Evolutionary conservation across 2,888 invertebrate species (phyloP).

Genomic region (Meliscaeva auricollis): DNA sequence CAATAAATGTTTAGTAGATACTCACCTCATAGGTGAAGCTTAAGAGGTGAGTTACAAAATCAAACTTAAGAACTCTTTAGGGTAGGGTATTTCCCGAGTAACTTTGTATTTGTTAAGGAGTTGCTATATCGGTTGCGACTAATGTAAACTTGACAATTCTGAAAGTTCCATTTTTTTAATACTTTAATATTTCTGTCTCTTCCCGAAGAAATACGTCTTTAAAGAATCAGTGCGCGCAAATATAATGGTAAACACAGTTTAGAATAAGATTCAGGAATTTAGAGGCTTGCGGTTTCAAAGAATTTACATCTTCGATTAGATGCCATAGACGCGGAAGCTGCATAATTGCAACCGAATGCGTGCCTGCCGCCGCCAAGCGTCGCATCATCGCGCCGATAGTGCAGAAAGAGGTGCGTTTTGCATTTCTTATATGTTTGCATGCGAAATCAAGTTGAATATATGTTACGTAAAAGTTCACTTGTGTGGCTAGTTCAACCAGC

Average conservation of each 20-base stretch:
- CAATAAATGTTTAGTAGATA: too few relatives aligned
- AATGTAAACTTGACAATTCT: background rate
- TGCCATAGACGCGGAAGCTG: conserved; percentile 34
- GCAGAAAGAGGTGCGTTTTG: conserved; percentile 1
- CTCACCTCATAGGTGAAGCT: too few relatives aligned
- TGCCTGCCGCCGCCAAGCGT: background rate
- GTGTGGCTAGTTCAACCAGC: background rate
- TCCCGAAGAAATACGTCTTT: background rate
- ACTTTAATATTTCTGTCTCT: background rate
- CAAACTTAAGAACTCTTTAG: too few relatives aligned
- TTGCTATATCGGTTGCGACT: too few relatives aligned
- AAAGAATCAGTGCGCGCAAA: background rate
- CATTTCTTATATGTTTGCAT: background rate
- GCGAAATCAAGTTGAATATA: conserved; percentile 2
- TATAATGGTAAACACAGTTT: conserved; percentile 8
- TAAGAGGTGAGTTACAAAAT: too few relatives aligned
- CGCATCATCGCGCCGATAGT: too few relatives aligned
- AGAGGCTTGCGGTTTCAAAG: background rate
- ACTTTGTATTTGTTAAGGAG: too few relatives aligned
- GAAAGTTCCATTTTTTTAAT: background rate
- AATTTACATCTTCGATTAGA: conserved; percentile 23
- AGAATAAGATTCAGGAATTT: conserved; percentile 19
- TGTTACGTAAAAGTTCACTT: conserved; percentile 25
- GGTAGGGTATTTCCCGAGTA: too few relatives aligned
- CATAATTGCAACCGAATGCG: conserved; percentile 6